These are phyloP conservation scores for Brachionichthys hirsutus DNA, from an alignment of 2,113 vertebrate genomes.

Conservation along the genomic window DNA sequence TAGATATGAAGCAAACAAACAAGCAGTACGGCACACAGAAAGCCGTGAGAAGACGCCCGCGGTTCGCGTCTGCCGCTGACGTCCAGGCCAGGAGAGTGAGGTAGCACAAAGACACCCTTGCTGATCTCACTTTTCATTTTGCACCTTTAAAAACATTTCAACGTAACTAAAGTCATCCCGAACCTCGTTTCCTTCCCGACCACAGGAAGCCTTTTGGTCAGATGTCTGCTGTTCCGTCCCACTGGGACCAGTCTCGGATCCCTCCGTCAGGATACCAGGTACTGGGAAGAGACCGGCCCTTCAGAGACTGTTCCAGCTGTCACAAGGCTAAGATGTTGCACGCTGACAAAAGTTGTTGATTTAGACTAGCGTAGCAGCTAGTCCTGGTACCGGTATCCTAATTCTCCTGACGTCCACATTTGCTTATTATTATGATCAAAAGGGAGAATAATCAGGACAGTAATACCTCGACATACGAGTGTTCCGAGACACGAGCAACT, in stretches of 20 bases:
- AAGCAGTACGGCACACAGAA: conserved; percentile 45
- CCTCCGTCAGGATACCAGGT: conserved; percentile 70
- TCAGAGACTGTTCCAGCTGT: background rate
- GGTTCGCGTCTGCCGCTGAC: conserved; percentile 58
- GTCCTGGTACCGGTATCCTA: no score
- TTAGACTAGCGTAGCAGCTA: no score
- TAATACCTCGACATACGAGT: no score
- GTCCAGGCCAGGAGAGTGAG: conserved; percentile 37
- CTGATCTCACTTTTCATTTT: background rate
- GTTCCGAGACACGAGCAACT: no score
- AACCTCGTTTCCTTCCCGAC: background rate
- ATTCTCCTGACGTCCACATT: no score
- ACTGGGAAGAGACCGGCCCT: background rate
- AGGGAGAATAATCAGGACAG: no score
- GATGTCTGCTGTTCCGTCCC: conserved; percentile 45
- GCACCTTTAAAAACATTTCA: background rate
- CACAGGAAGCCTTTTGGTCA: conserved; percentile 41
- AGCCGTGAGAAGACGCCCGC: conserved; percentile 60
- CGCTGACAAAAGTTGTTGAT: no score
- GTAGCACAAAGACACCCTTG: conserved; percentile 10
- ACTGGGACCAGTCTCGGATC: conserved; percentile 71
- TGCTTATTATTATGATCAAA: no score
- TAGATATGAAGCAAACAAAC: conserved; percentile 74
- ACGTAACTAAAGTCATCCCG: background rate
- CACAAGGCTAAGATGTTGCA: no score